Evolutionary conservation across 37 sponge, comb jelly and placozoan genomes (phyloP), one percentile per base, ranked within the genome.

Genomic region (Cliona cf. orientalis): DNA sequence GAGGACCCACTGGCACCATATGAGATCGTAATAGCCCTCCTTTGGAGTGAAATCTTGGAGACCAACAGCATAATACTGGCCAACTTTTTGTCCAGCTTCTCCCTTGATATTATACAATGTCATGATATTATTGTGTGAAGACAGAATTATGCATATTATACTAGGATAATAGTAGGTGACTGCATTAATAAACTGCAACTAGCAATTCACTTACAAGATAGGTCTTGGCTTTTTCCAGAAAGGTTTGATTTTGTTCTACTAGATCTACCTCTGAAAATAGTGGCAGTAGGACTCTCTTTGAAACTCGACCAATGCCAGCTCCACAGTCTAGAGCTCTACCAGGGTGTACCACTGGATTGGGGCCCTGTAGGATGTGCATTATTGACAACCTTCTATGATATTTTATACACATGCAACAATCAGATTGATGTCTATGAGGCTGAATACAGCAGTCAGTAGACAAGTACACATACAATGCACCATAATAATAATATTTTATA

Each of bases 1-100:
- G 31, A 97, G 80, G n/a, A 95, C 95, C 98, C 98, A 97, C 75
- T 97, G 98, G 41, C 87, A 81, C 98, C 98, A 97, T 32, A 97
- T 90, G 32, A 97, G 29, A 77, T 92, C 86, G 70, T 97, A 97
- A 2, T 65, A 74, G 12, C 73, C 86, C 6, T 79, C 68, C 68
- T 90, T 82, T 1, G 98, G 98, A 42, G 55, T n/a, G 69, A 97
- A 97, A 43, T 89, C 92, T 83, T 97, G 89, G 32, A 74, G 9
- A 25, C 63, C 74, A 45, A 46, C 38, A 14, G 62, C 39, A 61
- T 39, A 65, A 34, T 74, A 53, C 29, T 82, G 14, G 1, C 62
- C 76, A 11, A 75, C 42, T 11, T 34, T 26, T 5, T 61, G 21
- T 41, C 61, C 55, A 9, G 2, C 25, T 23, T 2, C 41, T 35